These are phyloP conservation scores for Siniperca scherzeri DNA, from an alignment of 2,797 vertebrate species.

Conservation along the genomic window DNA sequence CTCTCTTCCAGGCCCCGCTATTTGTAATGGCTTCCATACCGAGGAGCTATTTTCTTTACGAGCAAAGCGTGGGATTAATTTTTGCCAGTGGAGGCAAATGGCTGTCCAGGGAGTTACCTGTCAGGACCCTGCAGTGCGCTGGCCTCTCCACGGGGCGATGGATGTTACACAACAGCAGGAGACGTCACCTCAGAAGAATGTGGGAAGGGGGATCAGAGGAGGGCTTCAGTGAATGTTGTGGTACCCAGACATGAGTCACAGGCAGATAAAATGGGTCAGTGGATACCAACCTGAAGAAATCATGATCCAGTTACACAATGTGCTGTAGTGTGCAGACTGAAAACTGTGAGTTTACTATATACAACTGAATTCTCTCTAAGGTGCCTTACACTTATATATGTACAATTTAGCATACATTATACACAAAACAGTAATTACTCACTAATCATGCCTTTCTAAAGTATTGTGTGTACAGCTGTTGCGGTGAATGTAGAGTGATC, in stretches of 20 bases:
- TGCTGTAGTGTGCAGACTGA: slow-evolving; percentile 3
- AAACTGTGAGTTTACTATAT: not conserved
- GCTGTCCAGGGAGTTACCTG: slow-evolving; percentile 74
- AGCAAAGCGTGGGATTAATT: slow-evolving; percentile 59
- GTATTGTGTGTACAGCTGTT: not conserved
- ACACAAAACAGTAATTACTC: not conserved
- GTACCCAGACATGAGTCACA: slow-evolving; percentile 52
- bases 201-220: slow-evolving; percentile 26
- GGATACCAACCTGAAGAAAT: slow-evolving; percentile 41
- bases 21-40: slow-evolving; percentile 38
- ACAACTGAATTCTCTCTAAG: not conserved
- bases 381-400: not conserved
- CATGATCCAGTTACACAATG: slow-evolving; percentile 25
- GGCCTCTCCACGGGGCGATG: slow-evolving; percentile 31
- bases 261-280: slow-evolving; percentile 49
- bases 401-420: not conserved
- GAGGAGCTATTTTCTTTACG: slow-evolving; percentile 32
- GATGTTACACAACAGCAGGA: slow-evolving; percentile 62
- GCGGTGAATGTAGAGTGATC: not conserved
- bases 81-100: slow-evolving; percentile 53
- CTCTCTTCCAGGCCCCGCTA: slow-evolving; percentile 11
- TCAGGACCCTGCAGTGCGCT: slow-evolving; percentile 56
- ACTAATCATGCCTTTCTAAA: not conserved
- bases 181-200: slow-evolving; percentile 61
- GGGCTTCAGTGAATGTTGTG: slow-evolving; percentile 28